phyloP scores from a whole-genome alignment of 2,113 vertebrate genomes.

The Lanius ludovicianus region DNA sequence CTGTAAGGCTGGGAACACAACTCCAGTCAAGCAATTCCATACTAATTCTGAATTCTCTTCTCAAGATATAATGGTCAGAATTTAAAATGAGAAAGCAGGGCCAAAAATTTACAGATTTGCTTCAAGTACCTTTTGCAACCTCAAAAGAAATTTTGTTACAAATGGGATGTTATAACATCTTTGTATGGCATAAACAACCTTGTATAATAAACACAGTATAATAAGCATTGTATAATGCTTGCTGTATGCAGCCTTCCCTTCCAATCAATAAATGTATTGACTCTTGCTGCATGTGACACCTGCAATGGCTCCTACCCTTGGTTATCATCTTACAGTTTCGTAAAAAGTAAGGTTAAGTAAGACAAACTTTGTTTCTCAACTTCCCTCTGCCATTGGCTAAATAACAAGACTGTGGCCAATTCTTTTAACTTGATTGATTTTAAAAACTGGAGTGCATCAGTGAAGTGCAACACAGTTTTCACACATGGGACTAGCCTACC shows the following conservation, averaged over 20 bases:
- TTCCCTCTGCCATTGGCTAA: background rate
- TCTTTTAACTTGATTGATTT: background rate
- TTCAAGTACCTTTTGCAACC: background rate
- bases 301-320: background rate
- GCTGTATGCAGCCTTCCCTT: background rate
- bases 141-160: background rate
- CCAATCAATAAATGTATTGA: background rate
- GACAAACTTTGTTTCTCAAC: background rate
- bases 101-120: background rate
- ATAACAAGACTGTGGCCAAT: background rate
- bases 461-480: background rate
- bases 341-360: background rate
- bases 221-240: background rate
- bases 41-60: background rate
- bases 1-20: conserved; percentile 17
- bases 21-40: conserved; percentile 1
- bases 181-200: accelerated
- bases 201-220: background rate
- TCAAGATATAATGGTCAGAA: background rate
- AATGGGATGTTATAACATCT: background rate
- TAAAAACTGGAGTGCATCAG: background rate
- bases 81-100: background rate
- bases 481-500: background rate
- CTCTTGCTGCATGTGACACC: background rate
- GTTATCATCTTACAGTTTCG: background rate